A percentile compares a stretch with the other conserved stretches of the same genome.
Conservation (phyloP, 1,140 invertebrate genomes). For the Prorops nasuta region DNA sequence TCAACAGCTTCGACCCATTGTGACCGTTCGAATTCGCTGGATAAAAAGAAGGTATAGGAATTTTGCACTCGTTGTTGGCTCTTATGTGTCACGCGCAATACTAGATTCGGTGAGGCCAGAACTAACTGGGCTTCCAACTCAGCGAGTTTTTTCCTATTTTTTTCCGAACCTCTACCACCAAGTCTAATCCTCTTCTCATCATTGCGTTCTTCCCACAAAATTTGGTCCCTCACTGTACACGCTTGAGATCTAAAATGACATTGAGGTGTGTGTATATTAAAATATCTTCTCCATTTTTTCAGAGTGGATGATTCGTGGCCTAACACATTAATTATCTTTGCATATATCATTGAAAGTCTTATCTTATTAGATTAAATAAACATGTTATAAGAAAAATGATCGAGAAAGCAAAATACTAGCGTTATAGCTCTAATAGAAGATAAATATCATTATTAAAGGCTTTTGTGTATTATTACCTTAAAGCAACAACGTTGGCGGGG, state of each 20-base stretch:
- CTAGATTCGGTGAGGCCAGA: conserved; percentile 83
- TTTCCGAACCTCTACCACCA: conserved; percentile 74
- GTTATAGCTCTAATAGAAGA: neutral
- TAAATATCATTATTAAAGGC: no score
- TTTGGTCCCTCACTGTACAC: conserved; percentile 80
- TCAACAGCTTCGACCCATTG: conserved; percentile 92
- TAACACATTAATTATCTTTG: no score
- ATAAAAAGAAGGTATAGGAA: conserved; percentile 83
- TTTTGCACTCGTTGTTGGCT: conserved; percentile 62
- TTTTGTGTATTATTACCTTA: conserved; percentile 54
- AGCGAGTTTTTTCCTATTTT: conserved; percentile 83
- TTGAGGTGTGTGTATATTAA: no score
- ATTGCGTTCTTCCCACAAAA: conserved; percentile 72
- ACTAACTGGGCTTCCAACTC: conserved; percentile 88
- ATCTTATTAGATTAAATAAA: conserved; percentile 4
- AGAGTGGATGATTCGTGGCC: no score
- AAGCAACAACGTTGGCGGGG: conserved; percentile 77
- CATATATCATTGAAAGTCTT: no score
- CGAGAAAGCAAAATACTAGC: neutral
- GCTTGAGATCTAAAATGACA: conserved; percentile 76
- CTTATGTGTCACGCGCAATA: conserved; percentile 74
- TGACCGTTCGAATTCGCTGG: conserved; percentile 88
- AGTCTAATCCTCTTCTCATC: conserved; percentile 64
- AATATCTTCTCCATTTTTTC: no score
- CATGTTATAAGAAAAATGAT: conserved; percentile 8